These are phyloP conservation scores for Porites cylindrica DNA, from an alignment of 92 coral and sea anemone genomes.

Conservation along the genomic window DNA sequence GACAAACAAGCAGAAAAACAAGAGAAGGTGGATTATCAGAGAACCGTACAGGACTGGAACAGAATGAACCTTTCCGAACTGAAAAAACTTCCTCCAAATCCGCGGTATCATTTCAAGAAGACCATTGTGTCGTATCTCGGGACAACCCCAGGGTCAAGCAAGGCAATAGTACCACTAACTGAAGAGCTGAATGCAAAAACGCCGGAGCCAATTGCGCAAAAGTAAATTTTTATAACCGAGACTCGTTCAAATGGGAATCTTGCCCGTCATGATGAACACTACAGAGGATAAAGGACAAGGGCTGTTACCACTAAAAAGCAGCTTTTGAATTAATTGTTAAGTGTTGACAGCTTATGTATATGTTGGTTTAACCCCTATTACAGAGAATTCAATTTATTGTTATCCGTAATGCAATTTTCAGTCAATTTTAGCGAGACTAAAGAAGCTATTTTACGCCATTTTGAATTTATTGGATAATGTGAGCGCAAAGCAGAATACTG, in stretches of 20 bases:
- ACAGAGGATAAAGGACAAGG: neutral
- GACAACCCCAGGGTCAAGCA: constrained; percentile 88
- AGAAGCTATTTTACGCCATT: too few species aligned
- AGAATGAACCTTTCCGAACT: constrained; percentile 92
- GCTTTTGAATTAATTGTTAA: too few species aligned
- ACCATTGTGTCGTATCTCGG: constrained; percentile 94
- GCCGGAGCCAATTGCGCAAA: constrained; percentile 43
- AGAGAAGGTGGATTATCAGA: constrained; percentile 79
- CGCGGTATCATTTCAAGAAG: constrained; percentile 88
- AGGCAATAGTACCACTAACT: constrained; percentile 87
- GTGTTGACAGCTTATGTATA: too few species aligned
- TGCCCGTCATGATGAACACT: neutral
- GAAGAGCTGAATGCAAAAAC: constrained; percentile 70
- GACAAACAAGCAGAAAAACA: constrained; percentile 76
- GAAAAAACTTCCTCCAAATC: constrained; percentile 84
- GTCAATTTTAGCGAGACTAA: neutral
- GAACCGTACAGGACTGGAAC: constrained; percentile 93
- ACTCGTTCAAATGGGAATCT: neutral
- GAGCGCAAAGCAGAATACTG: too few species aligned
- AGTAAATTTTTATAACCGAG: neutral
- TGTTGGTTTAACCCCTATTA: neutral
- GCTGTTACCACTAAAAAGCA: neutral
- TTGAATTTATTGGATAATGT: too few species aligned
- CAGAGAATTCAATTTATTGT: neutral
- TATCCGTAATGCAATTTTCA: neutral